Base-by-base conservation (phyloP, 1,140 invertebrate species). In the Heliothis virescens region DNA sequence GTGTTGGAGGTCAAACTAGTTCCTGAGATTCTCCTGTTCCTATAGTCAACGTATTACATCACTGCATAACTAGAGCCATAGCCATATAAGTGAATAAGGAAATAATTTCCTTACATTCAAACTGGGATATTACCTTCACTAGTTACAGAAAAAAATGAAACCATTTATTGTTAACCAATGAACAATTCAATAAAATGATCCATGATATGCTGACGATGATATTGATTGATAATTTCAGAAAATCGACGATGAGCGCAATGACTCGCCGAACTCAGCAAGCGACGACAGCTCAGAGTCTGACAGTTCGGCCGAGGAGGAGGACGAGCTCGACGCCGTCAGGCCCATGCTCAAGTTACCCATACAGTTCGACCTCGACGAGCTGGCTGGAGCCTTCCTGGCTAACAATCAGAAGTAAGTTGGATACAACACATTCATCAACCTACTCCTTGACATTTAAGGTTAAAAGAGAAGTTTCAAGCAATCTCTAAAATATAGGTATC, bases 361-460 rank as follows among this genome's bases (percentile, higher is more conserved):
- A 55, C 97, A 97, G 86, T 95, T 98, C 84, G 97, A 98, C 93
- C 96, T 98, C 50, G 97, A 97, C 85, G 97, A 98, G 79, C 95
- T 98, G 50, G 97, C 97, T 53, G 96, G 97, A 55, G 97, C 96
- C 29, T 95, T 97, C 90, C 95, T 97, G 87, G 96, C 97, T 77
- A 97, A 97, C 88, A 97, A 97, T 90, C 96, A 97, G 89, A 96
- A 95, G 96, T 96, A 88, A 94, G 93, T 87, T 71, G 12, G 5
- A 41, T 7, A 34, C 34, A 34, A 34, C 34, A 34, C 34, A 34
- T 34, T 34, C 1, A 34, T 34, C 3, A n/a, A n/a, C n/a, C n/a
- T n/a, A n/a, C 34, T 41, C 34, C 34, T 41, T 41, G 34, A 41
- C 34, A 41, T 41, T 41, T 41, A 7, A 34, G 34, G 34, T 34